phyloP scores from a whole-genome alignment of 2,113 vertebrate genomes.

The Podilymbus podiceps region DNA sequence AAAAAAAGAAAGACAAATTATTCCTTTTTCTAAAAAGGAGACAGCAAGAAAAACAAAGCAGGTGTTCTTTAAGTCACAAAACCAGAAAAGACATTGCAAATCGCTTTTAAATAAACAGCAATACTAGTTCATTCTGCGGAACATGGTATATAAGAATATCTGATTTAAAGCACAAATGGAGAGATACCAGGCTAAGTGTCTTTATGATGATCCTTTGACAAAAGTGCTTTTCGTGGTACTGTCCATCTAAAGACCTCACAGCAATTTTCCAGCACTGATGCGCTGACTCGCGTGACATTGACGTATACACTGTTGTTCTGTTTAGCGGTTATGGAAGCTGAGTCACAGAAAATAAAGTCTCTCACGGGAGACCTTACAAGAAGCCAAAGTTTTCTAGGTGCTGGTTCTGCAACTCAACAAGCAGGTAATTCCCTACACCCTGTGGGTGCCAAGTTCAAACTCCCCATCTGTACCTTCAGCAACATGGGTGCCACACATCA shows the following conservation, averaged over 20 bases:
- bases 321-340: constrained; percentile 25
- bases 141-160: neutral
- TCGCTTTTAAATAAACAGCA: neutral
- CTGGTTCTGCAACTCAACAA: neutral
- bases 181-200: neutral
- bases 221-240: neutral
- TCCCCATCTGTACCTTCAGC: neutral
- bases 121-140: neutral
- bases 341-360: constrained; percentile 28
- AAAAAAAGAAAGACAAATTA: neutral
- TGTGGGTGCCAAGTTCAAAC: fast-evolving
- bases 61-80: neutral
- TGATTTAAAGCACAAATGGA: neutral
- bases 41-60: neutral
- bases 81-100: neutral
- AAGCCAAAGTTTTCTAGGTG: neutral
- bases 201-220: neutral
- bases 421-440: neutral
- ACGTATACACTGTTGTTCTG: constrained; percentile 2
- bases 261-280: constrained; percentile 28
- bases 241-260: constrained; percentile 24
- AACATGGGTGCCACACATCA: fast-evolving
- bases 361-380: neutral
- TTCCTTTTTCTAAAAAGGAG: neutral
- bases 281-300: neutral